A percentile compares a stretch with the other conserved stretches of the same genome.
Evolutionary conservation across 2,797 vertebrate species (phyloP).

Genomic region (Lycodopsis pacificus): DNA sequence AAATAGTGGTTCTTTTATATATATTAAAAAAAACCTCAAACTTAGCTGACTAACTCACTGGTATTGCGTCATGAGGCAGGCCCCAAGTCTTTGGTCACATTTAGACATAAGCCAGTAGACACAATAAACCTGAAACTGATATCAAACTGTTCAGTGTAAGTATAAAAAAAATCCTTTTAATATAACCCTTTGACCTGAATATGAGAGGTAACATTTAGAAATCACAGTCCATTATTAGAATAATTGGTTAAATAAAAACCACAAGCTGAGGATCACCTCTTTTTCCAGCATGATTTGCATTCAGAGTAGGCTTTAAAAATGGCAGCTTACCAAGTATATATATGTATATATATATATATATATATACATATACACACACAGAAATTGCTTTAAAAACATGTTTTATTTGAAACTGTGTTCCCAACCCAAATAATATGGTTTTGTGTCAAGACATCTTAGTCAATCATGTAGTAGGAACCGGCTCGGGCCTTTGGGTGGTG

Average conservation of each 20-base stretch:
- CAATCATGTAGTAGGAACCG: constrained; percentile 9
- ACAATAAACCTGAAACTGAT: constrained; percentile 24
- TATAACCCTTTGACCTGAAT: constrained; percentile 29
- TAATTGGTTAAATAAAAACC: constrained; percentile 41
- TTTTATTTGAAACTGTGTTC: constrained; percentile 51
- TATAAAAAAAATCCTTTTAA: constrained; percentile 14
- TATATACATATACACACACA: constrained; percentile 40
- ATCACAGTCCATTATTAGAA: constrained; percentile 61
- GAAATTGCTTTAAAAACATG: constrained; percentile 34
- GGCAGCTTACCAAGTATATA: constrained; percentile 16
- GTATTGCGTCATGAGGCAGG: constrained; percentile 27
- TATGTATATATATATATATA: constrained; percentile 30
- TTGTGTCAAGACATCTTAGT: constrained; percentile 15
- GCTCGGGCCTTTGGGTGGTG: neutral
- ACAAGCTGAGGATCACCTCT: constrained; percentile 23
- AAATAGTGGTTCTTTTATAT: neutral
- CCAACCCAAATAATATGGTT: constrained; percentile 18
- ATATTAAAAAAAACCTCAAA: neutral
- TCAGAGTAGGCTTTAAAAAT: constrained; percentile 42
- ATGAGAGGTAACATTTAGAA: constrained; percentile 27
- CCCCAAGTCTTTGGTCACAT: constrained; percentile 33
- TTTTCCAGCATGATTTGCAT: constrained; percentile 68
- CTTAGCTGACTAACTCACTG: neutral
- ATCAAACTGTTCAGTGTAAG: constrained; percentile 31
- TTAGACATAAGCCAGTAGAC: constrained; percentile 8